A percentile compares a stretch with the other conserved stretches of the same genome.
Evolutionary conservation across 2,888 invertebrate genomes (phyloP).

Genomic region (Drosophila borealis): DNA sequence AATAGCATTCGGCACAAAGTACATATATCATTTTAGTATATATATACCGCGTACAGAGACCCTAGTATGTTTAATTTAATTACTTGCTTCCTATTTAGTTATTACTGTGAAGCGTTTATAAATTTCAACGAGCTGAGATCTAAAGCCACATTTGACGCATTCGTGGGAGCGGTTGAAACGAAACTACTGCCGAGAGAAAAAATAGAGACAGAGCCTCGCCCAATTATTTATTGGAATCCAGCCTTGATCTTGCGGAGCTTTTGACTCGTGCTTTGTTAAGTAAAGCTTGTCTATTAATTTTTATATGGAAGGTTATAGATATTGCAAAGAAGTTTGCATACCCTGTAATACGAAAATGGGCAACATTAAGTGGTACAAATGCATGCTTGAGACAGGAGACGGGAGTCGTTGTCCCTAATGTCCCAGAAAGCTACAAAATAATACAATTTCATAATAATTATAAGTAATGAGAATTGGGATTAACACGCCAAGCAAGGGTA

Average conservation of each 20-base stretch:
- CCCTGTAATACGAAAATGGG: conserved; percentile 6
- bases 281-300: conserved; percentile 31
- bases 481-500: too few relatives aligned
- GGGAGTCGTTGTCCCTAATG: too few relatives aligned
- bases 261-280: conserved; percentile 35
- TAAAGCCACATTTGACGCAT: conserved; percentile 35
- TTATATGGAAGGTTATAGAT: background rate
- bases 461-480: too few relatives aligned
- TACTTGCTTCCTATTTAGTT: conserved; percentile 57
- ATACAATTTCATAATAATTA: too few relatives aligned
- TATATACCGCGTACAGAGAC: conserved; percentile 22
- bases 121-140: conserved; percentile 24
- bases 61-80: conserved; percentile 42
- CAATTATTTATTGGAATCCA: conserved; percentile 26
- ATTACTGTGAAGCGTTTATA: conserved; percentile 40
- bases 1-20: conserved; percentile 11
- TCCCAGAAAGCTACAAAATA: too few relatives aligned
- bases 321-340: conserved; percentile 3
- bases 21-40: conserved; percentile 9
- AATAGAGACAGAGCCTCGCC: conserved; percentile 40
- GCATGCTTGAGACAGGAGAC: too few relatives aligned
- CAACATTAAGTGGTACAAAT: background rate
- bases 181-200: conserved; percentile 50
- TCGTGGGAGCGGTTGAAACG: conserved; percentile 53
- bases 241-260: conserved; percentile 72